phyloP scores from a whole-genome alignment of 2,113 vertebrate species.

The Corynorhinus townsendii region DNA sequence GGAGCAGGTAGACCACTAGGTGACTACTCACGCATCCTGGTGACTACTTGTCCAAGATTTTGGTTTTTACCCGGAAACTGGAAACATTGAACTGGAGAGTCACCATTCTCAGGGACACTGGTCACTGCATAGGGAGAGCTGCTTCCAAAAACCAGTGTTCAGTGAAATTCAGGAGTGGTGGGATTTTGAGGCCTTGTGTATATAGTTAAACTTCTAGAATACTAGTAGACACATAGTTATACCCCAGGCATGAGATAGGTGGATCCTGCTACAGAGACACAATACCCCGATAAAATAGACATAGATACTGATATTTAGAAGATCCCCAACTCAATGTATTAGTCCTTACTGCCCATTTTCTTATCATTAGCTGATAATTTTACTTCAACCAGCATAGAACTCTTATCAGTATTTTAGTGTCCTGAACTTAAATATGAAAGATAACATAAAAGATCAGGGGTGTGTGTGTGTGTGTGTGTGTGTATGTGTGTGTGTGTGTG shows the following conservation, averaged over 20 bases:
- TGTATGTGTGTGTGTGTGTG: neutral
- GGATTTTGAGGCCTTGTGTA: neutral
- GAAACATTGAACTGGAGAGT: neutral
- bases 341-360: neutral
- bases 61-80: neutral
- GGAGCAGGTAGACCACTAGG: neutral
- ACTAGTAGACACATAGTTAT: neutral
- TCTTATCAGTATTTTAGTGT: neutral
- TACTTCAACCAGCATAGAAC: neutral
- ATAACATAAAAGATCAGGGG: neutral
- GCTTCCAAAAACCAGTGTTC: neutral
- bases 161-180: neutral
- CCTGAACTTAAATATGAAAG: neutral
- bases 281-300: neutral
- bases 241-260: neutral
- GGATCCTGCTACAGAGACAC: neutral
- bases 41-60: neutral
- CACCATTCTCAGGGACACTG: neutral
- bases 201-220: neutral
- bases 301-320: neutral
- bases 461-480: neutral
- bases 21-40: neutral
- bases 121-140: neutral
- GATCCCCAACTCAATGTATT: neutral
- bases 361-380: neutral